Conservation (phyloP, 2,113 vertebrate species). For the Sciurus niger region DNA sequence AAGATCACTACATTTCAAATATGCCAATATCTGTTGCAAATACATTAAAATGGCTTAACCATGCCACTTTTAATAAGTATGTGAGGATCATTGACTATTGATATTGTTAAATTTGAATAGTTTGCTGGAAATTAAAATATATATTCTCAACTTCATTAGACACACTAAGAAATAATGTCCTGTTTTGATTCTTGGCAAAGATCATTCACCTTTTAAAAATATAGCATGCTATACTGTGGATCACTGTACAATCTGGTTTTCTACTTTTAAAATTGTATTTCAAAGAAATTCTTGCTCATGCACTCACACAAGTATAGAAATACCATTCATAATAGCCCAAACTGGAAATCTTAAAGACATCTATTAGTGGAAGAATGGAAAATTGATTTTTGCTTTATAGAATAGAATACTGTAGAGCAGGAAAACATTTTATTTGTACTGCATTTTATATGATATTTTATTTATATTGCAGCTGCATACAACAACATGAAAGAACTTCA, state of each 20-base stretch:
- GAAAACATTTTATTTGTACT: neutral
- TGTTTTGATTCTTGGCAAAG: neutral
- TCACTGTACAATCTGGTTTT: neutral
- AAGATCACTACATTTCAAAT: slow-evolving; percentile 1
- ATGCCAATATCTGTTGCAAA: neutral
- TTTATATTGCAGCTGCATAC: neutral
- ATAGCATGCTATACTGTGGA: neutral
- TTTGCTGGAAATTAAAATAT: slow-evolving; percentile 67
- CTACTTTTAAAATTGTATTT: neutral
- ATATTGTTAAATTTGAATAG: slow-evolving; percentile 75
- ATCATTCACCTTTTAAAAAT: neutral
- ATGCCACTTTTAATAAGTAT: neutral
- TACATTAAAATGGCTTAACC: neutral
- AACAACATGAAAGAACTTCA: neutral
- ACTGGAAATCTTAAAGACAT: neutral
- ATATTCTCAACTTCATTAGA: slow-evolving; percentile 54
- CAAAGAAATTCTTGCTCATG: neutral
- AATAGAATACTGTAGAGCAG: neutral
- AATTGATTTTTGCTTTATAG: neutral
- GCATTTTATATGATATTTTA: too few relatives aligned
- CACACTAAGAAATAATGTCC: slow-evolving; percentile 57
- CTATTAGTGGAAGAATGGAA: neutral
- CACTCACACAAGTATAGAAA: neutral
- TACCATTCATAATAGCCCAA: neutral
- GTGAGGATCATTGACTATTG: slow-evolving; percentile 78